Evolutionary conservation across 2,113 vertebrate species (phyloP), one percentile per base, ranked within the genome.

Genomic region (Microcebus griseorufus): DNA sequence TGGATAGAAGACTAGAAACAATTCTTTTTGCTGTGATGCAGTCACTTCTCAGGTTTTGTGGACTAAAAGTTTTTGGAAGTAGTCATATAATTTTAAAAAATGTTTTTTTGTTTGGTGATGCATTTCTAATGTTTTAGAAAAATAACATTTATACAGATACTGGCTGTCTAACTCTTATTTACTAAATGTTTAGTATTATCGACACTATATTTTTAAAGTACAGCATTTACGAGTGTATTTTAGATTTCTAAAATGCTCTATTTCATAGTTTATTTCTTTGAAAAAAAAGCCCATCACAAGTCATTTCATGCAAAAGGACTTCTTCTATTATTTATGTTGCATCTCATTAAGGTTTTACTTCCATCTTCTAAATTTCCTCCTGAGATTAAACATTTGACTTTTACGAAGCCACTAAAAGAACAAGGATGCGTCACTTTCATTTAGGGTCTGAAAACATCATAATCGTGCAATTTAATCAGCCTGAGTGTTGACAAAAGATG

Each of bases 331-430:
- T 97, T 98, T 98, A 97, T 95, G 96, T 64, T 92, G 78, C 32
- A 93, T 93, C 96, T 98, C 95, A 96, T 96, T 98, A 95, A 97
- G 92, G 84, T 95, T 98, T 97, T 96, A 94, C 89, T 97, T 97
- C 55, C 79, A 70, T 81, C 97, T 95, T 93, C 95, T 97, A 98
- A 95, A 97, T 97, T 97, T 84, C 55, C 85, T 93, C 85, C 87
- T 27, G 90, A 91, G 88, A 98, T 94, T 78, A 64, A 96, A 93
- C 32, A 92, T 97, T 98, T 96, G 83, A 95, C 96, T 98, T 98
- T 98, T 62, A 95, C 69, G 82, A 96, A 53, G 87, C 42, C 81
- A 92, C 93, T 93, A 92, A 88, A 94, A 95, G 93, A 97, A 96
- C 51, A 92, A 97, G 72, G 96, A 96, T 85, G 90, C 70, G 20